Evolutionary conservation across 1,140 invertebrate species (phyloP), one percentile per base, ranked within the genome.

Genomic region (Rhynchophorus ferrugineus): DNA sequence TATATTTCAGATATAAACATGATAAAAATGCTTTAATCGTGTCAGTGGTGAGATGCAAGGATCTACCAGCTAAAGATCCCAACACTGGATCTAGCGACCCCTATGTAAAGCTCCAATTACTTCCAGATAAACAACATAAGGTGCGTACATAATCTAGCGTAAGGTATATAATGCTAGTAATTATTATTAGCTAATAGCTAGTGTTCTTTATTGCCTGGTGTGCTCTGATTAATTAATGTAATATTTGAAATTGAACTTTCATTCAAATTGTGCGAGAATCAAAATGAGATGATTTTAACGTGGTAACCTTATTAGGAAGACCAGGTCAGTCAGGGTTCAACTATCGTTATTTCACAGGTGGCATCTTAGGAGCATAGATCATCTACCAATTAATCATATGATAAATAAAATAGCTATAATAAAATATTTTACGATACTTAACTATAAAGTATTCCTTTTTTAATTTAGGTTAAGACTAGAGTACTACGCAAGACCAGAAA

Each of bases 41-140:
- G 1, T 93, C 87, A 0, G 91, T 98, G 42, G 83, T 93, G 3
- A 86, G 85, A 43, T 94, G 91, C 70, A 81, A 83, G 21, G 85
- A 87, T 21, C 65, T 95, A 34, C 89, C 89, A 0, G 83, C 83
- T 2, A 86, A 89, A 64, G 85, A 89, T 61, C 79, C 82, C 0
- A 81, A 80, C 9, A 51, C 75, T 8, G 70, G 69, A 3, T 77
- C 75, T 1, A 83, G 83, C 37, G 93, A 97, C 77, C 93, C 93
- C 1, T 96, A 96, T 68, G 91, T 96, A 1, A 96, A 96, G 69
- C 77, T 96, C 3, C 92, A 95, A 67, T 74, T 96, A 13, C 72
- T 96, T 37, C 93, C 93, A 0, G 93, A 95, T 52, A 95, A 95
- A 69, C 89, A 95, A 64, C 91, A 95, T 62, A 90, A 93, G 66